Percentiles rank a stretch among this genome's conserved stretches.
phyloP scores from a whole-genome alignment of 2,888 invertebrate species.

The Zaprionus lineosus region DNA sequence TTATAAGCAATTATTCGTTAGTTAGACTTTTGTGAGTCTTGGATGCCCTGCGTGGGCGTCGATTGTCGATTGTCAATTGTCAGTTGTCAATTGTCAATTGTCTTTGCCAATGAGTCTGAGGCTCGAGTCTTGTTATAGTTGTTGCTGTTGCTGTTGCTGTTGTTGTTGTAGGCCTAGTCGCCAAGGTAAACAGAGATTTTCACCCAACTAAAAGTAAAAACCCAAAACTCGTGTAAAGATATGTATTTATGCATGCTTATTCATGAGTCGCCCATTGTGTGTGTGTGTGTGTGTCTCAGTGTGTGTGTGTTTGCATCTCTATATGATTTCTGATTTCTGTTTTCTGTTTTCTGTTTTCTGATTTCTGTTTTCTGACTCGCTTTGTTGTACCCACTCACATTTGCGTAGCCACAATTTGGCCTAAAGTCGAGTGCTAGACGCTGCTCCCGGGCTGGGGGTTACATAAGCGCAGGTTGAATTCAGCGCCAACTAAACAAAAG shows the following conservation, averaged over 20 bases:
- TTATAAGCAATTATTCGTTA: constrained; percentile 66
- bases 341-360: constrained; percentile 25
- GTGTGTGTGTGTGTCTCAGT: neutral
- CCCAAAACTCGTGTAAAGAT: constrained; percentile 32
- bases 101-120: constrained; percentile 24
- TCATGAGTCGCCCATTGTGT: constrained; percentile 53
- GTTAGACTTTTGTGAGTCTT: constrained; percentile 25
- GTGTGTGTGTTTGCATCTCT: constrained; percentile 5
- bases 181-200: constrained; percentile 37
- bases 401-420: constrained; percentile 23
- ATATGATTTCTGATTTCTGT: constrained; percentile 37
- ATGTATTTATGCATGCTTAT: constrained; percentile 67
- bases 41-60: constrained; percentile 57
- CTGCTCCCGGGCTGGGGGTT: constrained; percentile 27
- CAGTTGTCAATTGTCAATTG: constrained; percentile 45
- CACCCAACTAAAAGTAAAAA: constrained; percentile 28
- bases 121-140: no score
- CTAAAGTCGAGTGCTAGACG: constrained; percentile 18
- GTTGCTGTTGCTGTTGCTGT: no score
- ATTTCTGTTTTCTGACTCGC: constrained; percentile 35
- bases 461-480: constrained; percentile 51
- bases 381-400: constrained; percentile 28
- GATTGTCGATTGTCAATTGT: constrained; percentile 53
- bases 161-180: constrained; percentile 54
- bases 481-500: constrained; percentile 56